Percentiles rank a stretch among this genome's conserved stretches.
phyloP scores from a whole-genome alignment of 2,113 vertebrate species.

The Naja naja region DNA sequence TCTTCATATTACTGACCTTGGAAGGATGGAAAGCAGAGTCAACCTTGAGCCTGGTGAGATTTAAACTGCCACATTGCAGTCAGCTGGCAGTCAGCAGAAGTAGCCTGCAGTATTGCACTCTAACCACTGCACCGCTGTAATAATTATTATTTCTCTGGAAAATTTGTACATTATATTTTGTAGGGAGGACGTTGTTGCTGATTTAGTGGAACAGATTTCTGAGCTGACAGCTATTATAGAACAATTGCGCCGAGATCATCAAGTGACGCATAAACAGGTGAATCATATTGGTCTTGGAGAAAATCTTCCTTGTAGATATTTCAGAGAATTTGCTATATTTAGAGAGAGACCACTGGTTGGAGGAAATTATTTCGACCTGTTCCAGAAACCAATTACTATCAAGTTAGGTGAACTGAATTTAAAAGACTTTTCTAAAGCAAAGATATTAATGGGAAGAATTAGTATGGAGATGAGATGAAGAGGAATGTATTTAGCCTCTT shows the following conservation, averaged over 20 bases:
- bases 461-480: too few species aligned
- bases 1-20: too few species aligned
- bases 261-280: constrained; percentile 51
- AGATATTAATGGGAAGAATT: background rate
- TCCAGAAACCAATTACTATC: background rate
- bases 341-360: background rate
- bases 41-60: too few species aligned
- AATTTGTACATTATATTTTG: background rate
- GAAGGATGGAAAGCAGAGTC: too few species aligned
- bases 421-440: background rate
- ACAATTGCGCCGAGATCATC: constrained; percentile 66
- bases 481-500: background rate
- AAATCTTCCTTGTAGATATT: too few species aligned
- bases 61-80: too few species aligned
- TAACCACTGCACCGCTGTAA: too few species aligned
- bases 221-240: constrained; percentile 64
- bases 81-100: too few species aligned
- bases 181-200: constrained; percentile 56
- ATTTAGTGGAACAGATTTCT: constrained; percentile 67
- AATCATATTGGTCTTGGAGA: constrained; percentile 17
- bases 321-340: background rate
- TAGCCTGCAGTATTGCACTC: too few species aligned
- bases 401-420: background rate
- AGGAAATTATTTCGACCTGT: background rate
- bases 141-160: background rate